Percentiles rank a stretch among this genome's conserved stretches.
These are phyloP conservation scores for Chorisops tibialis DNA, from an alignment of 2,888 invertebrate species.

Conservation along the genomic window DNA sequence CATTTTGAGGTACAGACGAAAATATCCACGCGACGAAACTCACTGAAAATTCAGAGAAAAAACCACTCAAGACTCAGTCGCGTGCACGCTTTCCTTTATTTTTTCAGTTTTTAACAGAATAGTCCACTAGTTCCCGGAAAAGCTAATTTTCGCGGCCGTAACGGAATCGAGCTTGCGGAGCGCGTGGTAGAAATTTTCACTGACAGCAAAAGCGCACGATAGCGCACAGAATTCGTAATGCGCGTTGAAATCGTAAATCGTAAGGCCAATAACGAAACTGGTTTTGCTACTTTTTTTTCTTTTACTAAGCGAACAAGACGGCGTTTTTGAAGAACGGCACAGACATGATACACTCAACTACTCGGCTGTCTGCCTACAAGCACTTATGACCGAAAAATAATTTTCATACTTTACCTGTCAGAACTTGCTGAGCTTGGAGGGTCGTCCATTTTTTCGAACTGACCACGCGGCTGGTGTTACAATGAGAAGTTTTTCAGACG, in stretches of 20 bases:
- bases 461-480: neutral
- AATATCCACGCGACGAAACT: no score
- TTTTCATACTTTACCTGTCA: slow-evolving; percentile 65
- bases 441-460: slow-evolving; percentile 54
- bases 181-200: neutral
- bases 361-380: neutral
- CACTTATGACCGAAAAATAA: neutral
- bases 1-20: slow-evolving; percentile 16
- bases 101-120: no score
- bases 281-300: neutral
- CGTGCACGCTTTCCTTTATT: no score
- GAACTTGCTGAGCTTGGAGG: slow-evolving; percentile 89
- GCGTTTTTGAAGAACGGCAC: neutral
- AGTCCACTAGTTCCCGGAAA: no score
- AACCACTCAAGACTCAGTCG: no score
- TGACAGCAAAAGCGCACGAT: no score
- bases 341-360: neutral
- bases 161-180: neutral
- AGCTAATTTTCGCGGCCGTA: neutral
- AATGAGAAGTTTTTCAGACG: slow-evolving; percentile 1
- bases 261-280: slow-evolving; percentile 15
- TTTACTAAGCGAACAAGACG: neutral
- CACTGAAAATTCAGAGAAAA: no score
- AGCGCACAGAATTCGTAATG: no score
- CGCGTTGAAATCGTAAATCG: no score